Evolutionary conservation across 2,888 invertebrate species (phyloP).

Genomic region (Protodeltote pygarga): DNA sequence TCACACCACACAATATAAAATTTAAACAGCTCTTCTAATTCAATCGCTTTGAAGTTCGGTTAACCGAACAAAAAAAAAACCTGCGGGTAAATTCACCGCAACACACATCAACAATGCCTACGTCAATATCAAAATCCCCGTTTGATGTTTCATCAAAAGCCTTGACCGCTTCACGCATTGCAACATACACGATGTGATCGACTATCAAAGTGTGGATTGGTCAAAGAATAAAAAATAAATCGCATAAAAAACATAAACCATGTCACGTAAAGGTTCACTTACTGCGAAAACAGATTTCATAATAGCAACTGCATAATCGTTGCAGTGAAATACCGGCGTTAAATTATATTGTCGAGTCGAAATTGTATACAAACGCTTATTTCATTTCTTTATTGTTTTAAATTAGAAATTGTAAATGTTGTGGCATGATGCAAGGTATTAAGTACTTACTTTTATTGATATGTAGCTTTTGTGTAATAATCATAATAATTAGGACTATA

Average conservation of each 20-base stretch:
- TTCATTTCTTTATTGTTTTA: no score
- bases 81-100: not conserved
- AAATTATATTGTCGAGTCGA: no score
- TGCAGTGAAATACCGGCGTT: no score
- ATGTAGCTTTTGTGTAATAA: no score
- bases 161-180: conserved; percentile 29
- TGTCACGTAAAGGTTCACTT: conserved; percentile 10
- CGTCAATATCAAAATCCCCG: conserved; percentile 26
- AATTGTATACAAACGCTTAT: no score
- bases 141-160: conserved; percentile 45
- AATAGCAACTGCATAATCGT: conserved; percentile 10
- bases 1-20: no score
- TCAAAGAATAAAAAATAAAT: conserved; percentile 36
- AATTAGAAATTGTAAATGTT: no score
- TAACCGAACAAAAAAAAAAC: conserved; percentile 2
- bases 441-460: no score
- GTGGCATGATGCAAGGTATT: no score
- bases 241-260: conserved; percentile 4
- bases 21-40: no score
- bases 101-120: conserved; percentile 2
- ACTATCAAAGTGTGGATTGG: conserved; percentile 37
- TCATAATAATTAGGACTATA: no score
- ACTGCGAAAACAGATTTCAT: conserved; percentile 28
- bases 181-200: conserved; percentile 9
- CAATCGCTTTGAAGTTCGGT: not conserved